phyloP scores from a whole-genome alignment of 2,888 invertebrate genomes.

The Atherix ibis region DNA sequence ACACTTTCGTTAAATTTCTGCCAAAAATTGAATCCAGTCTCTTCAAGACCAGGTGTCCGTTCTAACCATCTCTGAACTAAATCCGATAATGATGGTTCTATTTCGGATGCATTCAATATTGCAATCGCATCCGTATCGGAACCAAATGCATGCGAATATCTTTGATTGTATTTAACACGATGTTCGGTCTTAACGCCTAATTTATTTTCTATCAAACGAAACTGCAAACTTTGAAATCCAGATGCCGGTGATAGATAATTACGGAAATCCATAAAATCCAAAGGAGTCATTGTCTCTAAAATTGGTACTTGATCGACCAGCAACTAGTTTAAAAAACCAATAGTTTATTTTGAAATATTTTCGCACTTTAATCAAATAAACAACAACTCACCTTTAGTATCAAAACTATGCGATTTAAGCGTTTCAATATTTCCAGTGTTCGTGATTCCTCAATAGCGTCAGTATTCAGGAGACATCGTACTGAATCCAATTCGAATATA shows the following conservation, averaged over 20 bases:
- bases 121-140: slow-evolving; percentile 47
- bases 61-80: slow-evolving; percentile 89
- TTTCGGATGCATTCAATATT: slow-evolving; percentile 51
- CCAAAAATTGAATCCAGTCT: slow-evolving; percentile 85
- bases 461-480: slow-evolving; percentile 60
- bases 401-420: slow-evolving; percentile 79
- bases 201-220: slow-evolving; percentile 91
- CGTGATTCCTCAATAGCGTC: slow-evolving; percentile 74
- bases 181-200: slow-evolving; percentile 64
- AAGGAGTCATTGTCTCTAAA: slow-evolving; percentile 95
- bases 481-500: slow-evolving; percentile 89
- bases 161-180: slow-evolving; percentile 86
- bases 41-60: slow-evolving; percentile 80
- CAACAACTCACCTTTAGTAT: slow-evolving; percentile 81
- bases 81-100: slow-evolving; percentile 68
- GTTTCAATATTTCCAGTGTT: slow-evolving; percentile 81
- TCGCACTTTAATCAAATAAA: too few species aligned
- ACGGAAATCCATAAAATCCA: slow-evolving; percentile 97
- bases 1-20: slow-evolving; percentile 68
- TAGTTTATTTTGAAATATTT: not conserved
- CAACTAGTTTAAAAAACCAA: slow-evolving; percentile 40
- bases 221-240: slow-evolving; percentile 95
- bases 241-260: slow-evolving; percentile 87
- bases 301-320: slow-evolving; percentile 95
- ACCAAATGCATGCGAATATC: slow-evolving; percentile 75